A percentile compares a stretch with the other conserved stretches of the same genome.
Conservation (phyloP, 2,113 vertebrate species). For the Eurystomus gularis region DNA sequence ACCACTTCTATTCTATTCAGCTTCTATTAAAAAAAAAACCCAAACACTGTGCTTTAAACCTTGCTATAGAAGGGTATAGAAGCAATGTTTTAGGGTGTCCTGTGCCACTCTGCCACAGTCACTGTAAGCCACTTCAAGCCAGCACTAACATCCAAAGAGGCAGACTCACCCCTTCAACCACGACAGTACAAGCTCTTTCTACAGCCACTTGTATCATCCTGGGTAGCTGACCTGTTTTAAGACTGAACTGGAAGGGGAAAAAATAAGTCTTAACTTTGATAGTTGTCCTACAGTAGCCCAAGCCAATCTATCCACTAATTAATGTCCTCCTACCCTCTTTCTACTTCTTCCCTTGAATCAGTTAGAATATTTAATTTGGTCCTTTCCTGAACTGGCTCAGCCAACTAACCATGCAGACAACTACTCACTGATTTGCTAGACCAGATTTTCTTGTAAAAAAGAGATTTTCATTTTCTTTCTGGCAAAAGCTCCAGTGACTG, state of each 20-base stretch:
- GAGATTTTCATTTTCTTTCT: neutral
- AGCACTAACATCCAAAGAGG: neutral
- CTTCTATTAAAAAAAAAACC: neutral
- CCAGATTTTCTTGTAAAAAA: neutral
- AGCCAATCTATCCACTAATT: neutral
- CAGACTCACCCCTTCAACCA: neutral
- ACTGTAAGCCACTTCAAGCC: neutral
- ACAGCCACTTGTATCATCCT: neutral
- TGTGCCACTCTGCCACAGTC: neutral
- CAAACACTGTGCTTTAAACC: neutral
- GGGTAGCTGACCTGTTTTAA: neutral
- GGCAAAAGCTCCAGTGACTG: neutral
- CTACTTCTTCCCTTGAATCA: neutral
- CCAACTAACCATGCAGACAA: neutral
- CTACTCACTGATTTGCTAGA: neutral
- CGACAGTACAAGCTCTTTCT: neutral
- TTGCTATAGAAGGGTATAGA: fast-evolving
- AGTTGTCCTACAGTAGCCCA: neutral
- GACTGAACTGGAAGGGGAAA: neutral
- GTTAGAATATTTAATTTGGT: neutral
- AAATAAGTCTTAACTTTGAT: neutral
- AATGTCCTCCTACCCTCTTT: neutral
- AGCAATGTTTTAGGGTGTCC: neutral
- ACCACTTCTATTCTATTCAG: too few species aligned
- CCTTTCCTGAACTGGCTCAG: neutral